phyloP scores from a whole-genome alignment of 2,797 vertebrate species.

The Xyrichtys novacula region DNA sequence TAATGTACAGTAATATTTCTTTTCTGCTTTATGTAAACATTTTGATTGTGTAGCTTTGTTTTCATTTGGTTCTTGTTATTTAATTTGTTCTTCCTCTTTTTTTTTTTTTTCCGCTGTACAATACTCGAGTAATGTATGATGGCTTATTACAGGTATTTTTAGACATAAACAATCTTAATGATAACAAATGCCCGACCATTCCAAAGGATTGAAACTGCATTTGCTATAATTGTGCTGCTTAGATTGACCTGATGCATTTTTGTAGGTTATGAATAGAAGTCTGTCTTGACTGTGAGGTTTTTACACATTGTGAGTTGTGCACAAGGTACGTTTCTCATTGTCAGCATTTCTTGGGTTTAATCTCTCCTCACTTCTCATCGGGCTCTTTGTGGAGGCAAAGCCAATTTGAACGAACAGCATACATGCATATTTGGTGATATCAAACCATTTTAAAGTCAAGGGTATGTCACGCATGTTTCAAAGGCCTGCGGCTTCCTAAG shows the following conservation, averaged over 20 bases:
- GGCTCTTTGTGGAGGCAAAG: conserved; percentile 57
- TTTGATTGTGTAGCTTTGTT: conserved; percentile 75
- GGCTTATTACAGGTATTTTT: conserved; percentile 79
- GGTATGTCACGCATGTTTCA: conserved; percentile 60
- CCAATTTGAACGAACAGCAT: conserved; percentile 61
- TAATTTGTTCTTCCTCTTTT: conserved; percentile 63
- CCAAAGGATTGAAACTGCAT: conserved; percentile 86
- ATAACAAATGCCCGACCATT: conserved; percentile 83
- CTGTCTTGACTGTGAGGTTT: conserved; percentile 83
- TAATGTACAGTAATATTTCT: conserved; percentile 81
- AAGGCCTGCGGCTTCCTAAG: conserved; percentile 37
- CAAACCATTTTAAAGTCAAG: conserved; percentile 46
- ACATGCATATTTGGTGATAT: conserved; percentile 60
- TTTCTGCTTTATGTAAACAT: conserved; percentile 76
- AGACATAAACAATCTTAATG: conserved; percentile 64
- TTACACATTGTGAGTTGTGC: conserved; percentile 79
- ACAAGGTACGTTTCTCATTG: conserved; percentile 81
- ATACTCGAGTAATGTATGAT: conserved; percentile 77
- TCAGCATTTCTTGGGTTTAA: conserved; percentile 59
- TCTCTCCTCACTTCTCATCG: conserved; percentile 56
- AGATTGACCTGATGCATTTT: conserved; percentile 78
- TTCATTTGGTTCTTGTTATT: conserved; percentile 71
- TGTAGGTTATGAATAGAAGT: conserved; percentile 78
- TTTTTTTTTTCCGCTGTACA: conserved; percentile 76
- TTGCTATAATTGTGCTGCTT: conserved; percentile 85